These are phyloP conservation scores for Nipponia nippon DNA, from an alignment of 2,113 vertebrate genomes.

Conservation along the genomic window DNA sequence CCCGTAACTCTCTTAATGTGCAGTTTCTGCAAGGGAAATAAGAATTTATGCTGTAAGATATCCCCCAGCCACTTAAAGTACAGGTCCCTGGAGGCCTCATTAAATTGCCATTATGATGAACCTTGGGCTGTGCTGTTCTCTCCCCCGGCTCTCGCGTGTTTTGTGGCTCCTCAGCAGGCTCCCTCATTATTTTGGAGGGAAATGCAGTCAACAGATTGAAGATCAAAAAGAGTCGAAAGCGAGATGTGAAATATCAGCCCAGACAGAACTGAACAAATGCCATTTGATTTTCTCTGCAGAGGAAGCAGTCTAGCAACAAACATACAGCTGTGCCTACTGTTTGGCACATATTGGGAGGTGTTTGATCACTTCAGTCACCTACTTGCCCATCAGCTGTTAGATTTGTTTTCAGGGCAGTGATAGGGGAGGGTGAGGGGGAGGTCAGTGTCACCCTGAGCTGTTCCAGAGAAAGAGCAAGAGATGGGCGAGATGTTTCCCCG, in stretches of 20 bases:
- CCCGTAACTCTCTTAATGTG: not conserved
- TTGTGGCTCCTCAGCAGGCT: conserved; percentile 1
- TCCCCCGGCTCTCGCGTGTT: not conserved
- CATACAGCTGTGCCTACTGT: not conserved
- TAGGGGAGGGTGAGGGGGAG: not conserved
- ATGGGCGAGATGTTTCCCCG: not conserved
- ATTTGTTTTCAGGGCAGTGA: not conserved
- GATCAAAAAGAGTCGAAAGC: not conserved
- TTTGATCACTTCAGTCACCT: not conserved
- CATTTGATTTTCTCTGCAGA: conserved; percentile 18
- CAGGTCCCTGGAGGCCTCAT: conserved; percentile 11
- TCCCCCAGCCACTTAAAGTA: not conserved
- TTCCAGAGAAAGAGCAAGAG: not conserved
- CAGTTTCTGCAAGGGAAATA: conserved; percentile 12
- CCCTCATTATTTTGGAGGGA: not conserved
- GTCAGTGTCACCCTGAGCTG: not conserved
- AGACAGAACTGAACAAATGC: not conserved
- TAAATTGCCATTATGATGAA: conserved; percentile 10
- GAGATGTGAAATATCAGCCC: not conserved
- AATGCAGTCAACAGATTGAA: conserved; percentile 5
- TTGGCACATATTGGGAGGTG: not conserved
- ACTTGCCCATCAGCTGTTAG: not conserved
- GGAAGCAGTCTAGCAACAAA: not conserved
- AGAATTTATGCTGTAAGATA: conserved; percentile 16
- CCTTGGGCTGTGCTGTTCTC: not conserved